Evolutionary conservation across 2,113 vertebrate species (phyloP).

Genomic region (Otocyon megalotis): DNA sequence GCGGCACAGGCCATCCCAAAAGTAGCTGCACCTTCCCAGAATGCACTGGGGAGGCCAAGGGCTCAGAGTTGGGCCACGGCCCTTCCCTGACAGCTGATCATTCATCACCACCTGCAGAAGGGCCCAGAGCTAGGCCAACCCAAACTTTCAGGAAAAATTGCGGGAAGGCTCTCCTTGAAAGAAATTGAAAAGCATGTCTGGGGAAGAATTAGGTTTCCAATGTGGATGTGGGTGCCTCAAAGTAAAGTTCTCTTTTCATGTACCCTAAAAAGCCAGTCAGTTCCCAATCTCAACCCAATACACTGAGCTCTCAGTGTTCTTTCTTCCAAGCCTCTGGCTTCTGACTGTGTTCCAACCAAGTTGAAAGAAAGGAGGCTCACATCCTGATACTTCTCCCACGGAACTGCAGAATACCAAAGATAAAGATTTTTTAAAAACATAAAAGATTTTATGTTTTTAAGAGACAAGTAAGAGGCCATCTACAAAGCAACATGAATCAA

Average conservation of each 20-base stretch:
- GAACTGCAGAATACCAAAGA: background rate
- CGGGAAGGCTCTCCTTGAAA: background rate
- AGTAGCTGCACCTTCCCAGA: background rate
- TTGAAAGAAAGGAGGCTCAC: background rate
- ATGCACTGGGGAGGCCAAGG: background rate
- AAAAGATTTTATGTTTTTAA: background rate
- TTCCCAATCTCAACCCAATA: background rate
- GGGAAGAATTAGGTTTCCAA: slow-evolving; percentile 35
- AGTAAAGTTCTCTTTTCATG: background rate
- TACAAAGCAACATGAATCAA: background rate
- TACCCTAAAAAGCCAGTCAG: background rate
- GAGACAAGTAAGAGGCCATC: background rate
- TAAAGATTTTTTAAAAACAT: background rate
- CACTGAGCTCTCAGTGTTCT: background rate
- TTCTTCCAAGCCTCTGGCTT: background rate
- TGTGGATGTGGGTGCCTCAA: background rate
- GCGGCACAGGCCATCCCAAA: too few relatives aligned
- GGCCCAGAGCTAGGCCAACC: background rate
- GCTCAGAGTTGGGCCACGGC: background rate
- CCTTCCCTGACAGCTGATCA: background rate
- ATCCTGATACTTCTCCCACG: background rate
- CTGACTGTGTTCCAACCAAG: background rate
- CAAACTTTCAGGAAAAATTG: background rate
- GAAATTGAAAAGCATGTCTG: background rate
- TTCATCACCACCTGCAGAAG: background rate